A percentile compares a stretch with the other conserved stretches of the same genome.
Evolutionary conservation across 2,113 vertebrate genomes (phyloP).

Genomic region (Pimephales promelas): DNA sequence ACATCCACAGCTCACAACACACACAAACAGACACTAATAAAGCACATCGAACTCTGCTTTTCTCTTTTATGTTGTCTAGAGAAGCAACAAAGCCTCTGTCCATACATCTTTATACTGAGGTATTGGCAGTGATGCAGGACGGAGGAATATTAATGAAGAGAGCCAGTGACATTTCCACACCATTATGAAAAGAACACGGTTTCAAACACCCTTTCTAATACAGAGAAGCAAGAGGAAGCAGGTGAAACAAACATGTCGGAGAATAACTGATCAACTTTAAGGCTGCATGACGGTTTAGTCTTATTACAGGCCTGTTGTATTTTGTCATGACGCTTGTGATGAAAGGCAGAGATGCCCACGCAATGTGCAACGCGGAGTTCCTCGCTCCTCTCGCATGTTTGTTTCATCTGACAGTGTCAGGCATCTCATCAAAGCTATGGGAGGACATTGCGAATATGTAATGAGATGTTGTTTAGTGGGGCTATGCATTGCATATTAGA

Average conservation of each 20-base stretch:
- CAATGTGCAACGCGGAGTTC: background rate
- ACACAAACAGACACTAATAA: background rate
- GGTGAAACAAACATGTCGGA: slow-evolving; percentile 23
- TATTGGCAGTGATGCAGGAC: background rate
- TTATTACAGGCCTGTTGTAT: slow-evolving; percentile 30
- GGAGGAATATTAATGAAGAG: slow-evolving; percentile 39
- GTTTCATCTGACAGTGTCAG: slow-evolving; percentile 30
- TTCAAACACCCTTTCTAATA: slow-evolving; percentile 25
- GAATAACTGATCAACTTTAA: slow-evolving; percentile 40
- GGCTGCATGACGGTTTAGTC: background rate
- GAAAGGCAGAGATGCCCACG: slow-evolving; percentile 22
- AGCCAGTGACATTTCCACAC: background rate
- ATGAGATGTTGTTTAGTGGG: slow-evolving; percentile 24
- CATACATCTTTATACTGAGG: background rate
- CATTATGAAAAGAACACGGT: slow-evolving; percentile 4
- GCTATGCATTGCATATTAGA: background rate
- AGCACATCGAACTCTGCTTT: background rate
- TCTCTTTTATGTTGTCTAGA: slow-evolving; percentile 15
- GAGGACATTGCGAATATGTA: slow-evolving; percentile 28
- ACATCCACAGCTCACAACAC: background rate
- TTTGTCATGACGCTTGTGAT: slow-evolving; percentile 37
- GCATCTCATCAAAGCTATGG: slow-evolving; percentile 24
- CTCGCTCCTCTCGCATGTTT: slow-evolving; percentile 1
- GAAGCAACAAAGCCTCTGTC: slow-evolving; percentile 11
- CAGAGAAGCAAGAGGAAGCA: slow-evolving; percentile 22